phyloP scores from a whole-genome alignment of 2,888 invertebrate species.

The Heterodera filipjevi region DNA sequence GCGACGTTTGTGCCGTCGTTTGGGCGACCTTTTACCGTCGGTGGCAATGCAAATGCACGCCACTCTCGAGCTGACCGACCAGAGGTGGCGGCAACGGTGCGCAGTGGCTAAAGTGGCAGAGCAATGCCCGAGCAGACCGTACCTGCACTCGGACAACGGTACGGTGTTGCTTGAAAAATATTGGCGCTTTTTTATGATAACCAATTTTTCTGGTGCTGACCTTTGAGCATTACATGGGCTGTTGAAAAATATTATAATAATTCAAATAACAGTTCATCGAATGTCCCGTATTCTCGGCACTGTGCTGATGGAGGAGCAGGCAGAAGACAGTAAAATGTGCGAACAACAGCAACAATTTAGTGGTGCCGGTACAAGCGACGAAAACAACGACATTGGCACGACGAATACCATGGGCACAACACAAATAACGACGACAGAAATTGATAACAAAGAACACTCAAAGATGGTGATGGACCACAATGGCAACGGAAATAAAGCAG shows the following conservation, averaged over 20 bases:
- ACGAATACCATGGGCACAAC: not conserved
- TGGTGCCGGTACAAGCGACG: not conserved
- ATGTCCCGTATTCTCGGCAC: conserved; percentile 14
- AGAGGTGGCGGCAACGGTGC: conserved; percentile 34
- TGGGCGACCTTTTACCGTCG: conserved; percentile 43
- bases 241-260: too few relatives aligned
- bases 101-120: not conserved
- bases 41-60: conserved; percentile 53
- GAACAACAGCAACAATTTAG: not conserved
- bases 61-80: conserved; percentile 52
- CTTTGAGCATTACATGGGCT: too few relatives aligned
- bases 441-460: too few relatives aligned
- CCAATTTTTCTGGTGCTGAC: not conserved
- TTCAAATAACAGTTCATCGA: conserved; percentile 38
- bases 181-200: too few relatives aligned
- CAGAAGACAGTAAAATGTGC: not conserved
- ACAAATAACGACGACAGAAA: not conserved
- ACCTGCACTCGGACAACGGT: conserved; percentile 44
- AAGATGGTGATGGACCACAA: too few relatives aligned
- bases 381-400: not conserved
- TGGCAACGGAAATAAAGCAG: too few relatives aligned
- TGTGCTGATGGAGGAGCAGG: not conserved
- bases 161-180: not conserved
- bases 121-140: conserved; percentile 26
- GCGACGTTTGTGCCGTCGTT: conserved; percentile 44